These are phyloP conservation scores for Apodemia duryi DNA, from an alignment of 2,888 invertebrate genomes.

Conservation along the genomic window DNA sequence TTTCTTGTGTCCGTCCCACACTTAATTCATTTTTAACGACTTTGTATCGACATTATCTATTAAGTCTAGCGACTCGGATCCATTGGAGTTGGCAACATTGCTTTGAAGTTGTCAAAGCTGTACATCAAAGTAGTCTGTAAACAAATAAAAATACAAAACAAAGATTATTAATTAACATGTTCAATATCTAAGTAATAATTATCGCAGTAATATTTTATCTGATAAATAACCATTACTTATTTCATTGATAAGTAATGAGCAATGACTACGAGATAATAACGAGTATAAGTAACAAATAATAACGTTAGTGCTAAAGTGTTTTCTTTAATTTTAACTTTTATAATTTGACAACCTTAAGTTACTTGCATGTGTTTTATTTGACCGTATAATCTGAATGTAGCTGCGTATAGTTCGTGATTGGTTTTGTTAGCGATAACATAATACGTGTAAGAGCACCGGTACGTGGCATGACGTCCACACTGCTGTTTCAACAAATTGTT, in stretches of 20 bases:
- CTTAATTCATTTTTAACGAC: too few relatives aligned
- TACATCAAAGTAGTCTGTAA: too few relatives aligned
- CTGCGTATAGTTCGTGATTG: conserved; percentile 27
- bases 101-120: too few relatives aligned
- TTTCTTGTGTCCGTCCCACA: too few relatives aligned
- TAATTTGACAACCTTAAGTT: background rate
- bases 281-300: background rate
- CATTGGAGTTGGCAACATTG: too few relatives aligned
- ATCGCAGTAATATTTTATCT: background rate
- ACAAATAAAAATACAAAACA: too few relatives aligned
- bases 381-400: conserved; percentile 14
- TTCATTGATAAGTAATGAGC: background rate
- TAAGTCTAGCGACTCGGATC: too few relatives aligned
- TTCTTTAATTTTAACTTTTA: background rate
- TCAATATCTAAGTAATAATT: too few relatives aligned
- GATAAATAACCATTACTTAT: background rate
- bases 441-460: conserved; percentile 35
- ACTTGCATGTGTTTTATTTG: conserved; percentile 10
- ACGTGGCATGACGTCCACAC: conserved; percentile 62
- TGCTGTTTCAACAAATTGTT: conserved; percentile 20
- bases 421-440: conserved; percentile 53
- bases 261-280: background rate
- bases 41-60: too few relatives aligned
- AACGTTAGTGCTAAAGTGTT: background rate
- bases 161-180: too few relatives aligned